Conservation (phyloP, 2,797 vertebrate genomes). For the Lithobates sylvaticus region DNA sequence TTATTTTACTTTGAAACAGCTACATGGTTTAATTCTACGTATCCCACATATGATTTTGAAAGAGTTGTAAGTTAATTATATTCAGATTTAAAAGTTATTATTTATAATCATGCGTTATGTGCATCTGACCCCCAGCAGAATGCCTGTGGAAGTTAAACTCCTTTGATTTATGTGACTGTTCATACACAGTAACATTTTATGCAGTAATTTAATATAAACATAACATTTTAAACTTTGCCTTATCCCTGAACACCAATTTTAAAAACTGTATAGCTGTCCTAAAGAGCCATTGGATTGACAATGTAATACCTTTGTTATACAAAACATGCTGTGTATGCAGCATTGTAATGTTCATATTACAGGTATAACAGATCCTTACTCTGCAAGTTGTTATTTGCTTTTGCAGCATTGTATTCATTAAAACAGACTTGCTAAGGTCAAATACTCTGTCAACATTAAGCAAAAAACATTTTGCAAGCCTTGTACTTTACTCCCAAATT, state of each 20-base stretch:
- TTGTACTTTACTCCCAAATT: not conserved
- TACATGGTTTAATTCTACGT: not conserved
- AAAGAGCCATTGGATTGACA: not conserved
- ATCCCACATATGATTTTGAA: not conserved
- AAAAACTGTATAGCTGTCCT: not conserved
- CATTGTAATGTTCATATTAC: not conserved
- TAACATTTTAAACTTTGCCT: conserved; percentile 1
- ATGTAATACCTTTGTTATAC: not conserved
- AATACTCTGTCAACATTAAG: not conserved
- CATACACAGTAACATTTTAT: not conserved
- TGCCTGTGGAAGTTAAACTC: no score
- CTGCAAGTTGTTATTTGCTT: not conserved
- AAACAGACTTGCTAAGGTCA: not conserved
- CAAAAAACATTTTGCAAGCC: not conserved
- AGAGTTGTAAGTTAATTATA: not conserved
- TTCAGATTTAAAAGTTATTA: no score
- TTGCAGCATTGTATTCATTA: not conserved
- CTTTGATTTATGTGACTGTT: not conserved
- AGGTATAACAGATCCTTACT: conserved; percentile 2
- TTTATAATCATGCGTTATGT: no score
- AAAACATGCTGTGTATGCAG: not conserved
- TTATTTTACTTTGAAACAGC: not conserved
- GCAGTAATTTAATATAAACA: not conserved
- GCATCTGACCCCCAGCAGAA: no score
- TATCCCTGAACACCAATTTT: not conserved